phyloP scores from a whole-genome alignment of 2,888 invertebrate species.

The Coenonympha glycerion region DNA sequence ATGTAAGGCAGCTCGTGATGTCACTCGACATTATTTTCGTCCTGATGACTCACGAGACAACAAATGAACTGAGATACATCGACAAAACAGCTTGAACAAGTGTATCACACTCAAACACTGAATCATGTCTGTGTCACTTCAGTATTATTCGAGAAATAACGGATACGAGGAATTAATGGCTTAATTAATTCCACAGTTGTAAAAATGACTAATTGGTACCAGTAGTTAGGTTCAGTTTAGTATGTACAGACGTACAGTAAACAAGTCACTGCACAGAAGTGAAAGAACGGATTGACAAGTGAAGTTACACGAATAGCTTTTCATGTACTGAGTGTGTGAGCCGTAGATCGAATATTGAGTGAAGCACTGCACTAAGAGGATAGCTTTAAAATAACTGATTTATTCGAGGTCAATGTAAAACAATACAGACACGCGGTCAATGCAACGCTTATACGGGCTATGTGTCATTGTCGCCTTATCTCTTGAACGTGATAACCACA shows the following conservation, averaged over 20 bases:
- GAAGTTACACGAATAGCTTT: background rate
- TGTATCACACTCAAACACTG: constrained; percentile 2
- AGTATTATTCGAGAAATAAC: no score
- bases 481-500: constrained; percentile 43
- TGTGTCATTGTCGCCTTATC: constrained; percentile 69
- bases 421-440: constrained; percentile 27
- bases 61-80: constrained; percentile 15
- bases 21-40: constrained; percentile 27
- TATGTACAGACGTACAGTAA: no score
- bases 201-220: no score
- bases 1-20: constrained; percentile 19
- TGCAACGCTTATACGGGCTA: constrained; percentile 43
- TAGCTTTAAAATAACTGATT: background rate
- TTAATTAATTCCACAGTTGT: no score
- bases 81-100: constrained; percentile 6
- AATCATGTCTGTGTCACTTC: background rate
- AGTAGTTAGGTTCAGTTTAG: no score
- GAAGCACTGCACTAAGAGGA: background rate
- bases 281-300: background rate
- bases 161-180: background rate
- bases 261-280: no score
- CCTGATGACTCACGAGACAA: constrained; percentile 25
- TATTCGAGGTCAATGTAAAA: constrained; percentile 6
- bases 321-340: background rate
- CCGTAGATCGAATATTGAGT: no score